Conservation (phyloP, 1,140 invertebrate genomes). For the Saccostrea echinata region DNA sequence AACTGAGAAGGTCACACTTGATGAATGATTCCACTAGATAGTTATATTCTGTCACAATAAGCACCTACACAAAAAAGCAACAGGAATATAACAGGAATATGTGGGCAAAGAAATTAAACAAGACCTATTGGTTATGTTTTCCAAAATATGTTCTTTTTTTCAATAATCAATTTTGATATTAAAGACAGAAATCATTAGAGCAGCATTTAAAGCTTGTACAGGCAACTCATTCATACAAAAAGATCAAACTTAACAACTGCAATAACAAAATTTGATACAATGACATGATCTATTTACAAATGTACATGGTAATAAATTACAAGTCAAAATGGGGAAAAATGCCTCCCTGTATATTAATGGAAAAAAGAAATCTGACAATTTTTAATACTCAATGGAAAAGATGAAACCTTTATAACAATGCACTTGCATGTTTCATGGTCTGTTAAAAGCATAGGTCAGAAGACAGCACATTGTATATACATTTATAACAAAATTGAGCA, state of each 20-base stretch:
- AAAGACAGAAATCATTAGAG: not conserved
- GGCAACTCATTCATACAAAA: constrained; percentile 26
- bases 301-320: constrained; percentile 27
- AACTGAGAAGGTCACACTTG: not conserved
- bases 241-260: constrained; percentile 31
- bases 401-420: not conserved
- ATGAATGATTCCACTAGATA: not conserved
- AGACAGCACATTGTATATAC: not conserved
- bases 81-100: not conserved
- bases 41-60: not conserved
- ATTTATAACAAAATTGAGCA: constrained; percentile 13
- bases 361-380: not conserved
- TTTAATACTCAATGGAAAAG: too few species aligned
- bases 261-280: constrained; percentile 34
- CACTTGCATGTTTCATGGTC: not conserved
- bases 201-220: not conserved
- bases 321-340: constrained; percentile 6
- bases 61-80: constrained; percentile 13
- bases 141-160: not conserved
- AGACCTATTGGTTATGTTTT: too few species aligned
- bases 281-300: constrained; percentile 21
- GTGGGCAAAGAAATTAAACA: too few species aligned
- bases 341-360: not conserved
- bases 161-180: not conserved
- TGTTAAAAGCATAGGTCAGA: not conserved